Percentiles rank a stretch among this genome's conserved stretches.
Conservation (phyloP, 2,113 vertebrate species). For the Hystrix brachyura region DNA sequence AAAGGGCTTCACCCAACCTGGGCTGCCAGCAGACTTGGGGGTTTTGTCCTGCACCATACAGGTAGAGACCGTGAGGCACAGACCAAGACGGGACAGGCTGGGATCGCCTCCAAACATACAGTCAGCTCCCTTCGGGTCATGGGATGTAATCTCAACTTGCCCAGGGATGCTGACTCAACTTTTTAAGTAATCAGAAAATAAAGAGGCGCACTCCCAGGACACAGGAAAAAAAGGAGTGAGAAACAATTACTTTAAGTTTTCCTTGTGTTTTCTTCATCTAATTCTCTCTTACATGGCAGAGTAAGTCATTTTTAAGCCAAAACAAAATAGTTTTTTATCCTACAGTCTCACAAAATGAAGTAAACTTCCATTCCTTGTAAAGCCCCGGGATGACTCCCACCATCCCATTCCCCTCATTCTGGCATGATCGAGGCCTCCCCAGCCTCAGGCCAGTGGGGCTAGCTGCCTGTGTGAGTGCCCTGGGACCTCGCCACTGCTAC, state of each 20-base stretch:
- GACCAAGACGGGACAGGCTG: not conserved
- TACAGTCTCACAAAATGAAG: not conserved
- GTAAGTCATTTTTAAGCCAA: not conserved
- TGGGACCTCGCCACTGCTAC: not conserved
- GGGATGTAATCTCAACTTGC: not conserved
- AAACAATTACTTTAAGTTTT: not conserved
- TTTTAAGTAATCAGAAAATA: not conserved
- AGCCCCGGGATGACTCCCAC: not conserved
- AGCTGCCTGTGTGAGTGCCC: fast-evolving
- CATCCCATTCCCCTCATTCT: not conserved
- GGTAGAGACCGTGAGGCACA: not conserved
- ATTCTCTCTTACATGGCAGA: not conserved
- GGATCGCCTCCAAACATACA: not conserved
- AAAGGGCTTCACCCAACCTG: not conserved
- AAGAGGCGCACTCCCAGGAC: not conserved
- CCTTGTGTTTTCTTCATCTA: not conserved
- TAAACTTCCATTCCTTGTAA: not conserved
- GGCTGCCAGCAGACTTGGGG: not conserved
- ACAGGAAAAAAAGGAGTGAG: not conserved
- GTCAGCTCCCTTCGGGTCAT: not conserved
- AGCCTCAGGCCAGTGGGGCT: not conserved
- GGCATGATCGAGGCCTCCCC: not conserved
- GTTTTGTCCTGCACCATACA: not conserved
- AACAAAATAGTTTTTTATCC: not conserved
- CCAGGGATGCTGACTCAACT: not conserved